Conservation (phyloP, 2,888 invertebrate species). For the Sialis fuliginosa region DNA sequence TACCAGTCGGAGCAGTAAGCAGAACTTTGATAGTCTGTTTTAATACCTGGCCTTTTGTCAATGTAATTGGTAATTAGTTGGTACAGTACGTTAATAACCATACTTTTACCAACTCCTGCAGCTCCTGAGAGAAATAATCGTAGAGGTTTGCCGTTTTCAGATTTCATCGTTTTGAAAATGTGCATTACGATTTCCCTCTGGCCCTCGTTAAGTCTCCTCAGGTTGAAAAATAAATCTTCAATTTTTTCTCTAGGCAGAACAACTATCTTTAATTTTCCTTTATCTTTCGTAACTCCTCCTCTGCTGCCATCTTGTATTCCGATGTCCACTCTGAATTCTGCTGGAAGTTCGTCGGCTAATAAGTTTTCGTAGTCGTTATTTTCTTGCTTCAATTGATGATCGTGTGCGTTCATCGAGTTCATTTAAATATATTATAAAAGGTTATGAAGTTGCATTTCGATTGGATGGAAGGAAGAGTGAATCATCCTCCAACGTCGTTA, state of each 20-base stretch:
- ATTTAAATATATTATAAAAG: no score
- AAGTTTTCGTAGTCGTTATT: no score
- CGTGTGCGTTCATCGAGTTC: no score
- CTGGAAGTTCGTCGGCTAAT: no score
- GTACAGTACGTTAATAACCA: constrained; percentile 2
- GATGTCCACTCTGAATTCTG: background rate
- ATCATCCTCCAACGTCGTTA: no score
- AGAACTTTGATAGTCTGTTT: constrained; percentile 11
- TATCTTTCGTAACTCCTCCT: background rate
- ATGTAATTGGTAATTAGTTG: constrained; percentile 7
- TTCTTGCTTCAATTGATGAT: no score
- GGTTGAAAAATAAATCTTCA: constrained; percentile 5
- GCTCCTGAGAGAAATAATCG: background rate
- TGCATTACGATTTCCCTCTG: constrained; percentile 10
- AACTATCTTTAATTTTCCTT: background rate
- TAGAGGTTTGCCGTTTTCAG: background rate
- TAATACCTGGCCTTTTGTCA: constrained; percentile 9
- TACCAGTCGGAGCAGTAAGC: constrained; percentile 11
- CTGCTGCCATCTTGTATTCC: background rate
- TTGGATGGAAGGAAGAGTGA: no score
- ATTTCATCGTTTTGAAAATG: constrained; percentile 9
- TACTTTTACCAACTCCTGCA: constrained; percentile 8
- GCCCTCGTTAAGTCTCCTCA: constrained; percentile 8
- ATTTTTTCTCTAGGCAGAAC: constrained; percentile 1
- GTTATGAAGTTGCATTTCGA: no score